A percentile compares a stretch with the other conserved stretches of the same genome.
Evolutionary conservation across 2,797 vertebrate species (phyloP).

Genomic region (Cynodonichthys magdalenae): DNA sequence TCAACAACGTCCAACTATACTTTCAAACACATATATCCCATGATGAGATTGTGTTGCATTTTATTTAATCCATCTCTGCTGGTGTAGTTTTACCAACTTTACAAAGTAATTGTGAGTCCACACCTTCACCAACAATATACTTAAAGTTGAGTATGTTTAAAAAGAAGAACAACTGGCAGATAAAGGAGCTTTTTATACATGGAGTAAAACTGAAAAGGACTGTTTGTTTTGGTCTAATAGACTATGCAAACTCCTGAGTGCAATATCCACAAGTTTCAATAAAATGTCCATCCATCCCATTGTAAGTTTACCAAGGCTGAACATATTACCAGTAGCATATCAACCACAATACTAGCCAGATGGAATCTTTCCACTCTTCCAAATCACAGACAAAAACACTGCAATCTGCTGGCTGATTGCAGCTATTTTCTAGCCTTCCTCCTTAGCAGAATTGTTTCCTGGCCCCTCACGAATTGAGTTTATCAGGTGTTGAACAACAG

Average conservation of each 20-base stretch:
- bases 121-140: conserved; percentile 3
- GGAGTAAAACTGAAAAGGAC: conserved; percentile 27
- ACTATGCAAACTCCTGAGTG: conserved; percentile 48
- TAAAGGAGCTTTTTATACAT: conserved; percentile 21
- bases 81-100: background rate
- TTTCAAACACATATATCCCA: background rate
- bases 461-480: conserved; percentile 65
- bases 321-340: conserved; percentile 68
- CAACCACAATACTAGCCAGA: conserved; percentile 60
- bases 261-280: conserved; percentile 58
- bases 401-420: conserved; percentile 71
- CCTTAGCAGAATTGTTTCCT: conserved; percentile 71
- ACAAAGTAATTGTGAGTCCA: conserved; percentile 6
- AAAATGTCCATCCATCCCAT: conserved; percentile 59
- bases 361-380: conserved; percentile 74
- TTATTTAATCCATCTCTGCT: conserved; percentile 4
- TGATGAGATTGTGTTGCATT: background rate
- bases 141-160: conserved; percentile 9
- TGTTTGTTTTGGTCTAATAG: conserved; percentile 62
- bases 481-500: conserved; percentile 68
- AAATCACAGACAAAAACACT: conserved; percentile 73
- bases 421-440: conserved; percentile 69
- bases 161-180: background rate
- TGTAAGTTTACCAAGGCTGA: conserved; percentile 66
- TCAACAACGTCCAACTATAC: no score